Evolutionary conservation across 2,113 vertebrate genomes (phyloP).

Genomic region (Sinocyclocheilus grahami): DNA sequence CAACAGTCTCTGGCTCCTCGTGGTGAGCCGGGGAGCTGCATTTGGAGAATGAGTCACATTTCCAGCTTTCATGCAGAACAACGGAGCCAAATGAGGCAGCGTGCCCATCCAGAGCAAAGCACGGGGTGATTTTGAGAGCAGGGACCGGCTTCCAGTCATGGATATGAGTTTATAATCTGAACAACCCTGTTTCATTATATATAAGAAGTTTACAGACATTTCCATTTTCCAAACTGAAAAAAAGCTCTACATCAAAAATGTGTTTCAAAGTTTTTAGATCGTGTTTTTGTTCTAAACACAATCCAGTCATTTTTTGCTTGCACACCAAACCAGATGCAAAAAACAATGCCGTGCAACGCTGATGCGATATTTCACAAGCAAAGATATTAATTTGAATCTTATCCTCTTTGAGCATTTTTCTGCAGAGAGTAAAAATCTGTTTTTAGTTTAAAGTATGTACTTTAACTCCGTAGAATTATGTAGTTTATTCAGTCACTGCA

Average conservation of each 20-base stretch:
- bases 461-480: neutral
- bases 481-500: neutral
- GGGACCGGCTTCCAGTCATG: constrained; percentile 52
- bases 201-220: neutral
- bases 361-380: neutral
- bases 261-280: neutral
- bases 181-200: constrained; percentile 12
- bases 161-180: constrained; percentile 58
- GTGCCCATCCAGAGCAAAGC: constrained; percentile 60
- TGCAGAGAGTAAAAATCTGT: neutral
- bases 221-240: neutral
- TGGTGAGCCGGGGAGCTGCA: constrained; percentile 44
- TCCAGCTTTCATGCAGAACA: constrained; percentile 54
- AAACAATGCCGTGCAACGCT: constrained; percentile 21
- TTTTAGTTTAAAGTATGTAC: neutral
- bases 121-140: constrained; percentile 56
- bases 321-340: neutral
- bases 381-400: neutral
- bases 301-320: neutral
- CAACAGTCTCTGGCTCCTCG: constrained; percentile 24
- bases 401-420: neutral
- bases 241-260: neutral
- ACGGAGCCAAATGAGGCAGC: constrained; percentile 58
- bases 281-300: neutral
- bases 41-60: constrained; percentile 55